phyloP scores from a whole-genome alignment of 2,797 vertebrate species.

The Craterocephalus amniculus region DNA sequence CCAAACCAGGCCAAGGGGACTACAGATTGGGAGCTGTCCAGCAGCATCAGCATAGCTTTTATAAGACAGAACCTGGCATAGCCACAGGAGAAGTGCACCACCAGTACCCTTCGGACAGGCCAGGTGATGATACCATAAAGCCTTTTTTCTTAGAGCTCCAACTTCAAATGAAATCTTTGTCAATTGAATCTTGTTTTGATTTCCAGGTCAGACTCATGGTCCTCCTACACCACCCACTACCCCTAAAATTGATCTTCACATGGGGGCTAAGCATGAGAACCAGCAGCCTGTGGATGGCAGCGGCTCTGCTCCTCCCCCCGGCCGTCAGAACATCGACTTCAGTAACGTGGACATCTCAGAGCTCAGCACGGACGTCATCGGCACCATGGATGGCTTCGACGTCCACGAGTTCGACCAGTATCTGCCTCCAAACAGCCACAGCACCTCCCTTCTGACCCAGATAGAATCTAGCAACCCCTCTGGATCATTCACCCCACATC shows the following conservation, averaged over 20 bases:
- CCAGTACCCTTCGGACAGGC: slow-evolving; percentile 83
- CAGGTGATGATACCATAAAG: slow-evolving; percentile 42
- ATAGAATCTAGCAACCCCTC: slow-evolving; percentile 73
- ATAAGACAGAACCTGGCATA: slow-evolving; percentile 64
- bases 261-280: slow-evolving; percentile 83
- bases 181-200: neutral
- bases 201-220: slow-evolving; percentile 87
- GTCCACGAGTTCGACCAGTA: slow-evolving; percentile 94
- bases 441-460: slow-evolving; percentile 48
- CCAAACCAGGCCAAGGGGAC: slow-evolving; percentile 85
- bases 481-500: slow-evolving; percentile 74
- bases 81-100: slow-evolving; percentile 76
- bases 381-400: slow-evolving; percentile 90
- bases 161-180: neutral
- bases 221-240: slow-evolving; percentile 92
- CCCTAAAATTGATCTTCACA: slow-evolving; percentile 87
- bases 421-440: slow-evolving; percentile 83
- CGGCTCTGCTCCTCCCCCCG: slow-evolving; percentile 8
- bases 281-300: slow-evolving; percentile 78
- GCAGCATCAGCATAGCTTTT: slow-evolving; percentile 37
- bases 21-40: slow-evolving; percentile 79
- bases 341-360: slow-evolving; percentile 93
- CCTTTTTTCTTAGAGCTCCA: neutral
- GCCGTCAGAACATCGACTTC: slow-evolving; percentile 94
- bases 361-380: slow-evolving; percentile 92